Percentiles rank a stretch among this genome's conserved stretches.
These are phyloP conservation scores for Norana najaformis DNA, from an alignment of 2,888 invertebrate species.

Conservation along the genomic window DNA sequence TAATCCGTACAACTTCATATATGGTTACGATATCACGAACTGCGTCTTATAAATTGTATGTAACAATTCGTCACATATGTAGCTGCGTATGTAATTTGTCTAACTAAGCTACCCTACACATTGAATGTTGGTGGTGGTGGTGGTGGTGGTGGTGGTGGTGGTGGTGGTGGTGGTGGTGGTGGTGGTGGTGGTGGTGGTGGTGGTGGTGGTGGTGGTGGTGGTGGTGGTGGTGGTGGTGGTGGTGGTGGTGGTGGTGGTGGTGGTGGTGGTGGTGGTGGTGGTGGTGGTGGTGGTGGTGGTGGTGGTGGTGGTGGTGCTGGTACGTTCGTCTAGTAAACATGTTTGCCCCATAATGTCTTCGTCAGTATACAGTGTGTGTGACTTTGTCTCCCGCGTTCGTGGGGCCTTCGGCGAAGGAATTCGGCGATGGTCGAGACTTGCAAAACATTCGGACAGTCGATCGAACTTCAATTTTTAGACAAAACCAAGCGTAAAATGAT, in stretches of 20 bases:
- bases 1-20: neutral
- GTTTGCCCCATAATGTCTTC: no score
- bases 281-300: neutral
- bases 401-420: neutral
- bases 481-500: neutral
- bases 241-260: neutral
- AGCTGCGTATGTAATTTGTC: neutral
- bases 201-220: neutral
- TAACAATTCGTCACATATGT: neutral
- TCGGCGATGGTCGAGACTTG: neutral
- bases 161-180: neutral
- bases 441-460: no score
- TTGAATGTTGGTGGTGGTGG: neutral
- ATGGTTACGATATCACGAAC: neutral
- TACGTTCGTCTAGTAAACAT: neutral
- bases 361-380: neutral
- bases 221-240: neutral
- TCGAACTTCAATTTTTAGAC: neutral
- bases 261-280: neutral
- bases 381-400: neutral
- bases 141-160: neutral
- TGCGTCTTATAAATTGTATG: neutral
- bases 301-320: neutral
- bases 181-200: neutral
- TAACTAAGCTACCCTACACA: neutral